A percentile compares a stretch with the other conserved stretches of the same genome.
These are phyloP conservation scores for Octonoba sinensis DNA, from an alignment of 2,888 invertebrate genomes.

Conservation along the genomic window DNA sequence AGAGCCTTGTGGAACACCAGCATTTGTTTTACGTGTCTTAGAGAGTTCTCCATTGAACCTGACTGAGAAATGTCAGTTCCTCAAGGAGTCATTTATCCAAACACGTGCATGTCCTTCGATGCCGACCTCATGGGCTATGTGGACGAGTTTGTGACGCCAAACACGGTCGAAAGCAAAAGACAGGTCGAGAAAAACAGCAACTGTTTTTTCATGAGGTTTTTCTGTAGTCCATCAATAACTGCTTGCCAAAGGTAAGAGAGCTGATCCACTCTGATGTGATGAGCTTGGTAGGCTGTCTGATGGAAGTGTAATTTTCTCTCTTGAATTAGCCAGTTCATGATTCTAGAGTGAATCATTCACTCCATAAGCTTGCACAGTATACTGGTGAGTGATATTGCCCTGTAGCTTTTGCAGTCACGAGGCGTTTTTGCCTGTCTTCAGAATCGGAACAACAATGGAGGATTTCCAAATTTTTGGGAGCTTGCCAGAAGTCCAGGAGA, in stretches of 20 bases:
- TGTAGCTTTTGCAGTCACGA: slow-evolving; percentile 4
- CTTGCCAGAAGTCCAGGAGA: no score
- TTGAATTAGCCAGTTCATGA: not conserved
- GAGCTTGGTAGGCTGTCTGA: slow-evolving; percentile 10
- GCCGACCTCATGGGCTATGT: slow-evolving; percentile 18
- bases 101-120: slow-evolving; percentile 7
- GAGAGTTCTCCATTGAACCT: no score
- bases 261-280: slow-evolving; percentile 4
- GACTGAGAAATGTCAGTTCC: no score
- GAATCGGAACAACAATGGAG: no score
- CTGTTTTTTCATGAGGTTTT: not conserved
- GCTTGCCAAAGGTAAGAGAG: not conserved
- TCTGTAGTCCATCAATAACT: slow-evolving; percentile 9
- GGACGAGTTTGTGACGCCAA: no score
- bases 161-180: no score
- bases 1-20: no score
- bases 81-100: slow-evolving; percentile 13
- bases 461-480: no score
- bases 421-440: not conserved
- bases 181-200: not conserved
- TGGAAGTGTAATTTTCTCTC: not conserved
- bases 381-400: not conserved
- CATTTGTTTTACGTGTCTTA: no score
- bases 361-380: slow-evolving; percentile 4
- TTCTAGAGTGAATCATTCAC: no score